Conservation (phyloP, 2,113 vertebrate genomes). For the Xiphophorus maculatus region DNA sequence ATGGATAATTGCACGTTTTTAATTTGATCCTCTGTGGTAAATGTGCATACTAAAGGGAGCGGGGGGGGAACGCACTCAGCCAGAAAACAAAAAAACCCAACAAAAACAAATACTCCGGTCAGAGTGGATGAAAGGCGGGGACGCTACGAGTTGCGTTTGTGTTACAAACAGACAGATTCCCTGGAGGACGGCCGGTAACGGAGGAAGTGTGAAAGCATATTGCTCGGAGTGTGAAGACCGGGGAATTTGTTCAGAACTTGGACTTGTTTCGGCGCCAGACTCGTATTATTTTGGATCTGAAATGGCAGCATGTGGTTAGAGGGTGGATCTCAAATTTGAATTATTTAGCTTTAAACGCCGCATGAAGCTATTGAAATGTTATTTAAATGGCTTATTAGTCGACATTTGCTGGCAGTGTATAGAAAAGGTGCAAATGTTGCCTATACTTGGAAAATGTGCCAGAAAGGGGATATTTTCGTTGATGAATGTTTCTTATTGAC, state of each 20-base stretch:
- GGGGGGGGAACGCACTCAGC: slow-evolving; percentile 39
- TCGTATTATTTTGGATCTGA: slow-evolving; percentile 38
- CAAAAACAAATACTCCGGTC: slow-evolving; percentile 14
- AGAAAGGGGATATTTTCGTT: neutral
- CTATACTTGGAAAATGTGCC: neutral
- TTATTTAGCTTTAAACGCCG: neutral
- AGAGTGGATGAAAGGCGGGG: slow-evolving; percentile 25
- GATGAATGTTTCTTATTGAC: too few species aligned
- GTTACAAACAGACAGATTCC: slow-evolving; percentile 19
- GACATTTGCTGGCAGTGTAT: neutral
- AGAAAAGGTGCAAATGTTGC: neutral
- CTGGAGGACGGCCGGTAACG: neutral
- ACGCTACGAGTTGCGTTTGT: neutral
- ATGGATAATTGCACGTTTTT: slow-evolving; percentile 61
- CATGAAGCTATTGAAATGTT: neutral
- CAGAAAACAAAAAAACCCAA: neutral
- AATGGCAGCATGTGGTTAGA: slow-evolving; percentile 49
- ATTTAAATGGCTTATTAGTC: neutral
- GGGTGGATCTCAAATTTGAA: slow-evolving; percentile 36
- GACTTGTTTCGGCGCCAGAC: slow-evolving; percentile 42
- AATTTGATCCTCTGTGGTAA: slow-evolving; percentile 55
- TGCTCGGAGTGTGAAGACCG: slow-evolving; percentile 22
- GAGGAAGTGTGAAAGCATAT: slow-evolving; percentile 29
- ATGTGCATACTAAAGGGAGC: slow-evolving; percentile 9
- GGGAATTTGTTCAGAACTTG: slow-evolving; percentile 24